Conservation (phyloP, 2,113 vertebrate species). For the Oriolus oriolus region DNA sequence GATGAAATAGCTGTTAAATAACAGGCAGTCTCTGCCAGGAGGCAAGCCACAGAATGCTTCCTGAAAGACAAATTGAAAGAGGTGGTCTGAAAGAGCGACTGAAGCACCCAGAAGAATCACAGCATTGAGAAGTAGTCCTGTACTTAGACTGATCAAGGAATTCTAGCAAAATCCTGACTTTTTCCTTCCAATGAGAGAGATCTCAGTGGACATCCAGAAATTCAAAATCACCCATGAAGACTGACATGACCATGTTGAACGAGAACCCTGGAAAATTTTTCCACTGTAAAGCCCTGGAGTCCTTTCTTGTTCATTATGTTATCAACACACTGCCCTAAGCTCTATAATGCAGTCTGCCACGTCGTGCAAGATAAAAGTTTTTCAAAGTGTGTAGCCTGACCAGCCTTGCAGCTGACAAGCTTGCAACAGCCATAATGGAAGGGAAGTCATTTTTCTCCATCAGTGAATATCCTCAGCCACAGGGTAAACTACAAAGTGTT, state of each 20-base stretch:
- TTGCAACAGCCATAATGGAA: background rate
- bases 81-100: background rate
- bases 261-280: background rate
- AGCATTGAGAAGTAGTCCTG: background rate
- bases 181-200: background rate
- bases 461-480: background rate
- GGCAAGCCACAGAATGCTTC: background rate
- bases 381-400: background rate
- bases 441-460: background rate
- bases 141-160: background rate
- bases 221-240: background rate
- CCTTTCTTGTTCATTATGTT: background rate
- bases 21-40: background rate
- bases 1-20: background rate
- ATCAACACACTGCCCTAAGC: background rate
- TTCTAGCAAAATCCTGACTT: background rate
- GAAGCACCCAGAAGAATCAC: background rate
- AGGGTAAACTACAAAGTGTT: background rate
- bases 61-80: background rate
- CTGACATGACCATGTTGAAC: background rate
- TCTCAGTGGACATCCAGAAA: background rate
- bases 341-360: background rate
- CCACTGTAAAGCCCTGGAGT: background rate
- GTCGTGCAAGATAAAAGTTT: background rate
- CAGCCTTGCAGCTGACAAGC: background rate